Base-by-base conservation (phyloP, 1,140 invertebrate genomes). In the Drosophila nigromelanica region DNA sequence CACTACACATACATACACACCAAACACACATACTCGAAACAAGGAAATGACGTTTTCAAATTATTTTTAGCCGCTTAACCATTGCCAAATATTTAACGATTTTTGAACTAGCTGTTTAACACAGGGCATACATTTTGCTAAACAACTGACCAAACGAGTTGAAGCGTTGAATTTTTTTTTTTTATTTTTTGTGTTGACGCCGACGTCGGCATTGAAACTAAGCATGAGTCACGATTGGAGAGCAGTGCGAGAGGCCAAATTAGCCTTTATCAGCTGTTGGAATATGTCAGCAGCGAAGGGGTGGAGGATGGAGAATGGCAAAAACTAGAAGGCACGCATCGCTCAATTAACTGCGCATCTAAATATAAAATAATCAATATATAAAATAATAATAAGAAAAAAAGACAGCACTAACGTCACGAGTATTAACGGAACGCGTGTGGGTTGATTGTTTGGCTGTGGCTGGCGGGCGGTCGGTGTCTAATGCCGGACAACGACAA, bases 41-140 rank as follows among this genome's bases (percentile, higher is more conserved):
- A 21, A 87, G 82, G 75, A 86, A 87, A 86, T 86, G 81, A 87
- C 81, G 81, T 87, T 86, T 87, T 67, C 56, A 78, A 58, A 78
- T 78, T 86, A 86, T 86, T 87, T 86, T 87, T 75, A 75, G 82
- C 37, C 45, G 51, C 51, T 73, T 62, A 70, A 58, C 64, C 55
- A 69, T 40, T 24, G 37, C 50, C 74, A 69, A 87, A 87, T 87
- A 69, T 82, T 78, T 78, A 66, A 86, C 70, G 77, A 78, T 81
- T 76, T 72, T 66, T 66, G 42, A 68, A 76, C 73, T 68, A 77
- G 55, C 63, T 61, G 47, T 45, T 56, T 42, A 64, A 47, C 52
- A 59, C 40, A 66, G 18, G 30, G 30, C 39, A 21, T 39, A 50
- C 8, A 43, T 11, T 55, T 54, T 54, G n/a, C 35, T 18, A 47